These are phyloP conservation scores for Tigriopus japonicus DNA, from an alignment of 1,140 invertebrate genomes.

Conservation along the genomic window DNA sequence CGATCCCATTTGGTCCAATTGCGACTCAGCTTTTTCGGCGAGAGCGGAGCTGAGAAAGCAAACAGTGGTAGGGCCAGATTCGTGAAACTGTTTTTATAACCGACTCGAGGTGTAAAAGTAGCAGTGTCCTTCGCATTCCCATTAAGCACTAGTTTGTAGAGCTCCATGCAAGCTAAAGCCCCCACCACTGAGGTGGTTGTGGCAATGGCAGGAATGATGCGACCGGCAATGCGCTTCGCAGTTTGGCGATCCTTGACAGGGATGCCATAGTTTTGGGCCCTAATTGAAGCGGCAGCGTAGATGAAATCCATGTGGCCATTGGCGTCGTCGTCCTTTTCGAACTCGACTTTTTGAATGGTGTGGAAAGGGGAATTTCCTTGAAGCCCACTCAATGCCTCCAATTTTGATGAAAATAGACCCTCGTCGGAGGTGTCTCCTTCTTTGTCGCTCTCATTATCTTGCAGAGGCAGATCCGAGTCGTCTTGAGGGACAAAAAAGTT, in stretches of 20 bases:
- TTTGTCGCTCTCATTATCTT: slow-evolving; percentile 16
- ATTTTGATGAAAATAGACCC: slow-evolving; percentile 2
- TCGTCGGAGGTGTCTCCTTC: not conserved
- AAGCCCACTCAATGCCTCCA: slow-evolving; percentile 24
- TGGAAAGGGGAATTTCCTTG: slow-evolving; percentile 41
- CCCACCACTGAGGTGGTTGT: slow-evolving; percentile 93
- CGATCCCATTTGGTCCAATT: slow-evolving; percentile 96
- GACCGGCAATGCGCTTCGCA: slow-evolving; percentile 61
- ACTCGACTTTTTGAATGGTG: slow-evolving; percentile 41
- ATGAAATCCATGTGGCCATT: slow-evolving; percentile 99
- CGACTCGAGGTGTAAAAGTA: slow-evolving; percentile 6
- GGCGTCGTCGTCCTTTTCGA: slow-evolving; percentile 94
- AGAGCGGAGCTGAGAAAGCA: slow-evolving; percentile 82
- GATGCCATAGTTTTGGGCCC: slow-evolving; percentile 92
- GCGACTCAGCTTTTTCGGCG: slow-evolving; percentile 81
- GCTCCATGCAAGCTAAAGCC: slow-evolving; percentile 78
- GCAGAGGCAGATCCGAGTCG: slow-evolving; percentile 47
- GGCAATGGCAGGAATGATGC: slow-evolving; percentile 97
- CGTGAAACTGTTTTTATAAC: slow-evolving; percentile 90
- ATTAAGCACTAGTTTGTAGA: slow-evolving; percentile 61
- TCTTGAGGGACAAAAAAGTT: slow-evolving; percentile 94
- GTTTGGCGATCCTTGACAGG: slow-evolving; percentile 81
- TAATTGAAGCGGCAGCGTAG: slow-evolving; percentile 83
- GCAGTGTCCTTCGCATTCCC: slow-evolving; percentile 42
- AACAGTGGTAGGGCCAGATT: slow-evolving; percentile 94